phyloP scores from a whole-genome alignment of 2,888 invertebrate species.

The Cistogaster globosa region DNA sequence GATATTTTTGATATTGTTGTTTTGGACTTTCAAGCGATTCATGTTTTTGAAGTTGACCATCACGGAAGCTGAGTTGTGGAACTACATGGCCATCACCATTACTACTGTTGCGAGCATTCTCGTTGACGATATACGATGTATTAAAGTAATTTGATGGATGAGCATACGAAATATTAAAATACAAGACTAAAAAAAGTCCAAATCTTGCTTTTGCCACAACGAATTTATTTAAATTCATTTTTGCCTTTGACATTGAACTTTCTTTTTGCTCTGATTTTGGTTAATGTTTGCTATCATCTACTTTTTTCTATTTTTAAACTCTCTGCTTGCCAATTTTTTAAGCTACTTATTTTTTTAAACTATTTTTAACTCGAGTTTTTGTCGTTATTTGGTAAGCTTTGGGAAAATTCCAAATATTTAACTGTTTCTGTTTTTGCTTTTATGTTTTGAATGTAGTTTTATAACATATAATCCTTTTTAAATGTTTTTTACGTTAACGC shows the following conservation, averaged over 20 bases:
- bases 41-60: constrained; percentile 46
- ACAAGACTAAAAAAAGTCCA: constrained; percentile 26
- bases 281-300: not conserved
- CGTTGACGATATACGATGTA: constrained; percentile 60
- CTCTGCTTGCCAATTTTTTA: not conserved
- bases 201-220: constrained; percentile 18
- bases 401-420: too few relatives aligned
- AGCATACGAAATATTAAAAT: constrained; percentile 37
- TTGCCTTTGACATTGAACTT: not conserved
- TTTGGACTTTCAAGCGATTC: constrained; percentile 21
- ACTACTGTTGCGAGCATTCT: constrained; percentile 28
- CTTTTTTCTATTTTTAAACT: not conserved
- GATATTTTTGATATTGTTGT: constrained; percentile 24
- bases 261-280: not conserved
- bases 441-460: too few relatives aligned
- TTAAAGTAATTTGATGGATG: constrained; percentile 58
- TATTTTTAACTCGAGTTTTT: not conserved
- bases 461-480: too few relatives aligned
- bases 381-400: too few relatives aligned
- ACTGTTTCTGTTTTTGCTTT: too few relatives aligned
- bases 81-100: constrained; percentile 28
- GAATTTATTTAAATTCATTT: constrained; percentile 46
- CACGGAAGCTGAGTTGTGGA: constrained; percentile 46
- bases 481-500: too few relatives aligned
- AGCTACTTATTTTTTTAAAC: not conserved